A percentile compares a stretch with the other conserved stretches of the same genome.
Evolutionary conservation across 53 echinoderm and acorn worm species (phyloP).

Genomic region (Mesocentrotus franciscanus): DNA sequence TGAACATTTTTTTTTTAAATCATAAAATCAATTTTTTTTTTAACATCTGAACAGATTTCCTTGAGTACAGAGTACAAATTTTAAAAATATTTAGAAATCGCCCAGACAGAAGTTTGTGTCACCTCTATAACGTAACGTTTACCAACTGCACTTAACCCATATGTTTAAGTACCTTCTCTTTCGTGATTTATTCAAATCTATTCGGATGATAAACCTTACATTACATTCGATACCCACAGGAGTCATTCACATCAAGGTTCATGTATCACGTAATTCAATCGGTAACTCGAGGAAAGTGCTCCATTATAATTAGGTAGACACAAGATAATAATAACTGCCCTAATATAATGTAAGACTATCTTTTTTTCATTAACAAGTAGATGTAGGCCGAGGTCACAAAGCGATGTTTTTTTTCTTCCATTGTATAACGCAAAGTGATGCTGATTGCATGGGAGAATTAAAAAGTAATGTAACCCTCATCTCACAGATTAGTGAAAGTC

Average conservation of each 20-base stretch:
- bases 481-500: slow-evolving; percentile 1
- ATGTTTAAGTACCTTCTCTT: not conserved
- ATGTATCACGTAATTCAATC: not conserved
- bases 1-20: too few species aligned
- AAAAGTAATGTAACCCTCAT: not conserved
- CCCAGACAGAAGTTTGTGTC: too few species aligned
- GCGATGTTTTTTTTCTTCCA: not conserved
- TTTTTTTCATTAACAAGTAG: not conserved
- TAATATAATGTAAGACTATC: not conserved
- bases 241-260: not conserved
- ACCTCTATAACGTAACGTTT: too few species aligned
- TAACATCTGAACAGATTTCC: too few species aligned
- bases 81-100: too few species aligned
- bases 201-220: not conserved
- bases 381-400: not conserved
- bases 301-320: not conserved
- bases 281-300: not conserved
- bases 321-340: not conserved
- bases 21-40: too few species aligned
- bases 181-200: not conserved
- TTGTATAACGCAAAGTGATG: not conserved
- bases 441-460: not conserved
- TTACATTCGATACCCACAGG: not conserved
- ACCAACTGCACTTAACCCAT: too few species aligned
- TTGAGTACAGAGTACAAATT: too few species aligned